Conservation (phyloP, 2,113 vertebrate species). For the Megaceryle torquata region DNA sequence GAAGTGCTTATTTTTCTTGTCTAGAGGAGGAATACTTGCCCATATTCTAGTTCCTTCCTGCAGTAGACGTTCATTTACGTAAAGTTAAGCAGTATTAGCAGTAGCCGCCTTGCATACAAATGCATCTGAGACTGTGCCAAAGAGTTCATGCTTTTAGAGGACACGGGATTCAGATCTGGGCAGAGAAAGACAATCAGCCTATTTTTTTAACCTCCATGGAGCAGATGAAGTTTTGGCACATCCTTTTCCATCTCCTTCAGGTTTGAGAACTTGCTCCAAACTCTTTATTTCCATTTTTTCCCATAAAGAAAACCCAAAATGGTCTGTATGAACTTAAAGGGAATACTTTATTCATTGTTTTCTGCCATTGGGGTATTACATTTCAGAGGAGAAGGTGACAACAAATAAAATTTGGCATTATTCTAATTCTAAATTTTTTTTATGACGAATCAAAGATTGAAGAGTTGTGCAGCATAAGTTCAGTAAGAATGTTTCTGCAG, state of each 20-base stretch:
- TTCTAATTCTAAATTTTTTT: not conserved
- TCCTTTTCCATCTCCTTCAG: not conserved
- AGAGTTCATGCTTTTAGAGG: not conserved
- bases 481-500: not conserved
- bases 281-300: not conserved
- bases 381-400: not conserved
- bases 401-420: not conserved
- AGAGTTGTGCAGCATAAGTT: not conserved
- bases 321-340: not conserved
- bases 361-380: not conserved
- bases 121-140: not conserved
- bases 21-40: not conserved
- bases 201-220: not conserved
- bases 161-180: not conserved
- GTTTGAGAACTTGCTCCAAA: not conserved
- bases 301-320: not conserved
- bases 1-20: not conserved
- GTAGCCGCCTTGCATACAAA: not conserved
- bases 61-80: not conserved
- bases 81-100: not conserved
- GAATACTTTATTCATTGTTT: not conserved
- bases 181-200: not conserved
- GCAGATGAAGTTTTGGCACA: not conserved
- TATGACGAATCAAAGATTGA: not conserved
- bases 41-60: not conserved